Conservation (phyloP, 92 coral and sea anemone genomes). For the Actinostola sp. region DNA sequence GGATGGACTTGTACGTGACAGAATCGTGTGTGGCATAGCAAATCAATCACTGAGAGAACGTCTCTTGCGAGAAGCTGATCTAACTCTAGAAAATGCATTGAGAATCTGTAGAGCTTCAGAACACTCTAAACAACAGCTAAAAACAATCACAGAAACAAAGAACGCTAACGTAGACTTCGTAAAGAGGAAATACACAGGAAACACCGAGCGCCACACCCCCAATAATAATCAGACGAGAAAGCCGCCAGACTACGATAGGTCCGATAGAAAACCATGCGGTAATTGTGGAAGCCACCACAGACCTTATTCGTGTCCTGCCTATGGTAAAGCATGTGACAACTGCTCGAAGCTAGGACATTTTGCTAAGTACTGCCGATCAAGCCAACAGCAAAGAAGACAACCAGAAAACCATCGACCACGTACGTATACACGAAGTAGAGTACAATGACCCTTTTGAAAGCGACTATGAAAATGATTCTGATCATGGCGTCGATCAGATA, state of each 20-base stretch:
- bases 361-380: constrained; percentile 44
- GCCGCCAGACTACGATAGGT: neutral
- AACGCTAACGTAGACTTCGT: neutral
- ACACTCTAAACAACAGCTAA: constrained; percentile 32
- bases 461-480: constrained; percentile 26
- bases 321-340: constrained; percentile 33
- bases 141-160: neutral
- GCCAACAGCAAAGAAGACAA: constrained; percentile 1
- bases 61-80: constrained; percentile 18
- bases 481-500: constrained; percentile 35
- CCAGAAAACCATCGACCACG: neutral
- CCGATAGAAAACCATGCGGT: neutral
- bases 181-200: neutral
- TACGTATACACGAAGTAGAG: constrained; percentile 21
- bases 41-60: constrained; percentile 25
- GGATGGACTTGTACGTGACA: constrained; percentile 47
- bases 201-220: constrained; percentile 27
- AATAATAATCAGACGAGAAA: constrained; percentile 8
- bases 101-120: constrained; percentile 54
- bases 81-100: constrained; percentile 22
- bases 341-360: constrained; percentile 42
- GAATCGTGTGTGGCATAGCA: constrained; percentile 51
- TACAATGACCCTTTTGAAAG: constrained; percentile 13
- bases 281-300: constrained; percentile 42
- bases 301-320: constrained; percentile 34